Evolutionary conservation across 2,113 vertebrate species (phyloP).

Genomic region (Salvelinus alpinus): DNA sequence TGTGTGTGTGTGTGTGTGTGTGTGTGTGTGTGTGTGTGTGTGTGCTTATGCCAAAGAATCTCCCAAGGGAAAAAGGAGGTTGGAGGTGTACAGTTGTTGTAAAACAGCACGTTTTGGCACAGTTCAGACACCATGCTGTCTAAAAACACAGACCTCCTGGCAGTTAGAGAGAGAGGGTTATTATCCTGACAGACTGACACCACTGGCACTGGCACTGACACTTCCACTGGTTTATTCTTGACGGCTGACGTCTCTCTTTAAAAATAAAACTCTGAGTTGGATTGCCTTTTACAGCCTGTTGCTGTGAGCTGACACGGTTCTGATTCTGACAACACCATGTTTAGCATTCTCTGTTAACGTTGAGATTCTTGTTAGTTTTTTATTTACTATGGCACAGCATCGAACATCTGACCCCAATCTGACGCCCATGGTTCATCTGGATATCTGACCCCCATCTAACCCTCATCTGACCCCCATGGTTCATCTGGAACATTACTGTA

Average conservation of each 20-base stretch:
- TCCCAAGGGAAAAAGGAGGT: not conserved
- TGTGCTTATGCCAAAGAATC: not conserved
- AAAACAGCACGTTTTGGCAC: not conserved
- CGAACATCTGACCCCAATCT: too few species aligned
- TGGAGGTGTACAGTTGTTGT: not conserved
- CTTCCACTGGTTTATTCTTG: slow-evolving; percentile 19
- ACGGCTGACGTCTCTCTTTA: slow-evolving; percentile 39
- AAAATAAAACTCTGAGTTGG: not conserved
- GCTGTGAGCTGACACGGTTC: not conserved
- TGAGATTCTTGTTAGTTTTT: not conserved
- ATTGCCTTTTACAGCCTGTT: slow-evolving; percentile 49
- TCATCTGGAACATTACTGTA: not conserved
- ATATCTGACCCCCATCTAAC: too few species aligned
- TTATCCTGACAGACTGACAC: not conserved
- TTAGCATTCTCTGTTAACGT: not conserved
- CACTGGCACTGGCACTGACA: not conserved
- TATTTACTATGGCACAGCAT: not conserved
- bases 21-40: not conserved
- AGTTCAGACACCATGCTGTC: slow-evolving; percentile 3
- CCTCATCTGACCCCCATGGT: too few species aligned
- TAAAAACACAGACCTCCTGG: not conserved
- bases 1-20: too few species aligned
- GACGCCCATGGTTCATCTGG: too few species aligned
- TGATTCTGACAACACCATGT: not conserved
- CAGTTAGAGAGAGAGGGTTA: not conserved